Base-by-base conservation (phyloP, 2,113 vertebrate genomes). In the Conger conger region DNA sequence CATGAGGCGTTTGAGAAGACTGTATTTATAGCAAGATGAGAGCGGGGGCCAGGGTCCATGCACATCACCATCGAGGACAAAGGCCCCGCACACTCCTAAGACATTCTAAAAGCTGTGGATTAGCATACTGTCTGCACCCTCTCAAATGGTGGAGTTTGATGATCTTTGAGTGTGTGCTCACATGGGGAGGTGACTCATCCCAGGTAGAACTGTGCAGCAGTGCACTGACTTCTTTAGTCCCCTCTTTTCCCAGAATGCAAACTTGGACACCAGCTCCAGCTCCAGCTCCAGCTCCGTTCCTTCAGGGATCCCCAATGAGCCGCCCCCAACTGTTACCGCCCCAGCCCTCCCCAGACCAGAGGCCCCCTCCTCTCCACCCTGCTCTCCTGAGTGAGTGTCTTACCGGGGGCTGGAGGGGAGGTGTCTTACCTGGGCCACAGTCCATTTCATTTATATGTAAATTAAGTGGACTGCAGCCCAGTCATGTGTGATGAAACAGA, bases 271-370 rank as follows among this genome's bases (percentile, higher is more conserved):
- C 84, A 94, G 93, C 93, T 93, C 93, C 50, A 95, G 94, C 93
- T 94, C 93, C 84, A 94, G 93, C 93, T 93, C 93, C 50, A 95
- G 94, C 93, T 94, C 93, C 89, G 81, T 92, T 86, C 93, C 95
- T 0, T 85, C 90, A 0, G 93, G 91, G 90, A 92, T 94, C 86
- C 93, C 95, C 86, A 89, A 91, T 89, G 95, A 96, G 81, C 91
- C 94, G 0, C 77, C 88, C 3, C 84, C 92, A 89, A 93, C 93
- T 4, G 88, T 88, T n/a, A 88, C 95, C 89, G 91, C 94, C 90
- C 36, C 92, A 36, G 81, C 93, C 85, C 92, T 94, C 82, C 86
- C 91, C 82, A 93, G 93, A 0, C 93, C 88, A 9, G 95, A 95
- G 87, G 92, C 92, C 73, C 87, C 94, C 89, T 94, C 95, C 82